Percentiles rank a stretch among this genome's conserved stretches.
Conservation (phyloP, 2,888 invertebrate genomes). For the Drosophila merina region DNA sequence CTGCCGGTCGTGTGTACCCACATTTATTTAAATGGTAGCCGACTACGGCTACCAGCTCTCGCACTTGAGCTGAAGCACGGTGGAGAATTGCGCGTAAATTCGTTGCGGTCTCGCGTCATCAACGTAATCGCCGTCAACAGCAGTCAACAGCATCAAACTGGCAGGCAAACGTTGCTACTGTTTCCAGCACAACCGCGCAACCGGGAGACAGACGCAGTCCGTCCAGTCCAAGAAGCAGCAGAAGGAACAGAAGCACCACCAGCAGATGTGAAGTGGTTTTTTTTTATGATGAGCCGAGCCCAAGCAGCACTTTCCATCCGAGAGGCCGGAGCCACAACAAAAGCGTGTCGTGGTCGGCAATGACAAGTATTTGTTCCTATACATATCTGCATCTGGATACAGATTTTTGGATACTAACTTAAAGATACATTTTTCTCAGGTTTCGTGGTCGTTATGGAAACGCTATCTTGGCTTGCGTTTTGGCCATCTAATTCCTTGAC, state of each 20-base stretch:
- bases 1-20: constrained; percentile 16
- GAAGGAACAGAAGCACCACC: constrained; percentile 43
- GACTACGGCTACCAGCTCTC: constrained; percentile 26
- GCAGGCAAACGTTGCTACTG: constrained; percentile 75
- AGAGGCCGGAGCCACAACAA: constrained; percentile 55
- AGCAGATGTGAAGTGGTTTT: constrained; percentile 65
- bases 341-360: constrained; percentile 61
- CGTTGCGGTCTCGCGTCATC: constrained; percentile 77
- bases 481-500: too few species aligned
- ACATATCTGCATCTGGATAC: constrained; percentile 9
- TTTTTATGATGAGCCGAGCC: constrained; percentile 66
- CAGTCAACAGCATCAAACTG: constrained; percentile 78
- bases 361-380: constrained; percentile 18
- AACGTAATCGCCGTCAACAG: constrained; percentile 79
- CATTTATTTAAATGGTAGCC: constrained; percentile 40
- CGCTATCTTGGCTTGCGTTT: not conserved
- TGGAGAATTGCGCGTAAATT: constrained; percentile 78
- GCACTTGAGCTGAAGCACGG: constrained; percentile 42
- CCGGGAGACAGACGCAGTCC: constrained; percentile 41
- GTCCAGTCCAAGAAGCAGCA: constrained; percentile 31
- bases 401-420: not conserved
- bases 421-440: not conserved
- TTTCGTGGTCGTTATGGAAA: not conserved
- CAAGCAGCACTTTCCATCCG: constrained; percentile 43
- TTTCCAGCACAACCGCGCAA: constrained; percentile 49